phyloP scores from a whole-genome alignment of 2,113 vertebrate genomes.

The Sminthopsis crassicaudata region DNA sequence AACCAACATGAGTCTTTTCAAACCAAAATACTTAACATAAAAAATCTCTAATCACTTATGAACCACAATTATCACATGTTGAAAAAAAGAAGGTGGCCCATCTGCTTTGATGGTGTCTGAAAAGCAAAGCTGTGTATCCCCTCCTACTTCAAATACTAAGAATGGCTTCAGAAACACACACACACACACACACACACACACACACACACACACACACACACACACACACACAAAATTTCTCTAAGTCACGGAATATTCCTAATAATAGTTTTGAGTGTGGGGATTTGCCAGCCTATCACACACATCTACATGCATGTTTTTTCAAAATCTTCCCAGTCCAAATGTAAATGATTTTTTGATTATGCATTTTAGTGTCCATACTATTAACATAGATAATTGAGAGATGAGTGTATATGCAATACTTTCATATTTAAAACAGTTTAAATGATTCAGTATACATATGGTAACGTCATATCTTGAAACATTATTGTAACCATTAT shows the following conservation, averaged over 20 bases:
- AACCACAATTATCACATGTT: conserved; percentile 1
- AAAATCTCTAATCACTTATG: neutral
- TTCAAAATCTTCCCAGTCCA: neutral
- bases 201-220: too few relatives aligned
- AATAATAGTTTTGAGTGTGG: neutral
- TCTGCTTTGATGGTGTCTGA: neutral
- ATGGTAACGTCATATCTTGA: conserved; percentile 66
- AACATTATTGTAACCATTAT: conserved; percentile 69
- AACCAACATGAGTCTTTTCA: conserved; percentile 32
- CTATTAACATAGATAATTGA: neutral
- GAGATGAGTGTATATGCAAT: conserved; percentile 13
- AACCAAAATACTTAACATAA: conserved; percentile 23
- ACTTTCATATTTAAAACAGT: conserved; percentile 38
- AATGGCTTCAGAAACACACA: neutral
- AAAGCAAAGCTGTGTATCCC: neutral
- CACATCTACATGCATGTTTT: neutral
- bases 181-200: neutral
- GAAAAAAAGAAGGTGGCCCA: neutral
- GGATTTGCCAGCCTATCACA: neutral
- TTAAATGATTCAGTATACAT: conserved; percentile 55
- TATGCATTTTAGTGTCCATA: neutral
- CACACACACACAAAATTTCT: neutral
- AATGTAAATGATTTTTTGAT: neutral
- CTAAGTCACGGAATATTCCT: neutral
- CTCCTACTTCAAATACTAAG: neutral